These are phyloP conservation scores for Drosophila busckii DNA, from an alignment of 1,140 invertebrate species.

Conservation along the genomic window DNA sequence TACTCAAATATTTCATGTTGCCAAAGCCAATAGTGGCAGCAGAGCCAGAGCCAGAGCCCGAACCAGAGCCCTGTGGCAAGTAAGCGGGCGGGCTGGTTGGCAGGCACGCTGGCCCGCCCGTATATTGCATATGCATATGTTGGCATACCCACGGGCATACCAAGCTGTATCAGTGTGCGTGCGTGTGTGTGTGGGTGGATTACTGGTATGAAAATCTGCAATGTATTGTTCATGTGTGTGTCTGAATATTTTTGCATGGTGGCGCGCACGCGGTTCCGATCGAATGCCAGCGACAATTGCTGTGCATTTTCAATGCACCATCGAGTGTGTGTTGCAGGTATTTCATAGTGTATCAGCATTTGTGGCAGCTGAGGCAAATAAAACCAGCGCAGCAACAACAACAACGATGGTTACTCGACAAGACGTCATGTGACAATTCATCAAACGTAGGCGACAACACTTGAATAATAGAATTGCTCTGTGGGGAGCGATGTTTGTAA, in stretches of 20 bases:
- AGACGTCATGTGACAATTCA: too few species aligned
- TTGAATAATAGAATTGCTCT: too few species aligned
- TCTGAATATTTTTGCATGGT: conserved; percentile 10
- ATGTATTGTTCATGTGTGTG: conserved; percentile 27
- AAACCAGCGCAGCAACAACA: too few species aligned
- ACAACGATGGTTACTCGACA: too few species aligned
- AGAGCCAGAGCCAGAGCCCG: not conserved
- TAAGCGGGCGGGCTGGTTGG: not conserved
- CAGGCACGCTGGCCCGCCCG: too few species aligned
- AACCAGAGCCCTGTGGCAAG: conserved; percentile 1
- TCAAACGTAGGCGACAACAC: too few species aligned
- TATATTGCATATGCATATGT: too few species aligned
- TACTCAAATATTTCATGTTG: conserved; percentile 39
- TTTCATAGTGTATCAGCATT: too few species aligned
- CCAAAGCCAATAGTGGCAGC: not conserved
- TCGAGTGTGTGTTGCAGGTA: too few species aligned
- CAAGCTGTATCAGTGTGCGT: not conserved
- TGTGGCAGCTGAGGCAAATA: too few species aligned
- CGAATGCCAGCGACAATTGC: conserved; percentile 30
- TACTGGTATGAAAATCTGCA: conserved; percentile 12
- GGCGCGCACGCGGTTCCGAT: conserved; percentile 26
- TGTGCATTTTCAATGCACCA: conserved; percentile 29
- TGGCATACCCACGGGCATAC: too few species aligned
- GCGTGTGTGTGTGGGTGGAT: conserved; percentile 1
- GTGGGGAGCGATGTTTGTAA: too few species aligned